These are phyloP conservation scores for Plagodis pulveraria DNA, from an alignment of 2,888 invertebrate species.

Conservation along the genomic window DNA sequence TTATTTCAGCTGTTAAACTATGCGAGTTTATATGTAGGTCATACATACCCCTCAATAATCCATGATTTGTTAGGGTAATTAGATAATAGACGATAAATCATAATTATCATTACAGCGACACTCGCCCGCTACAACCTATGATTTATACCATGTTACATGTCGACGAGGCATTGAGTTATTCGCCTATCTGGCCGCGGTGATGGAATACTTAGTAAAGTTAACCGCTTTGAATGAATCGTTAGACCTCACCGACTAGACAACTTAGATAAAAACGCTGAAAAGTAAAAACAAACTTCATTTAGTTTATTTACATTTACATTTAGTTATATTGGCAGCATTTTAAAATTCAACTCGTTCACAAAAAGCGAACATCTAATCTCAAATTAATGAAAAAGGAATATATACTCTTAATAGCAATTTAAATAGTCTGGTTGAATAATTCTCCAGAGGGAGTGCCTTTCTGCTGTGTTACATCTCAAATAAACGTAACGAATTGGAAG, in stretches of 20 bases:
- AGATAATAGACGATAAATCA: no score
- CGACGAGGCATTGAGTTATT: constrained; percentile 54
- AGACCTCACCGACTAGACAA: constrained; percentile 31
- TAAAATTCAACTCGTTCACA: no score
- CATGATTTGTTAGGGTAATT: no score
- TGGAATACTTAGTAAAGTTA: constrained; percentile 51
- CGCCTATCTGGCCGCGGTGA: constrained; percentile 49
- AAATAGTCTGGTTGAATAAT: constrained; percentile 21
- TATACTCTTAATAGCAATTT: constrained; percentile 26
- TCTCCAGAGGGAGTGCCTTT: no score
- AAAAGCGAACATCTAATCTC: no score
- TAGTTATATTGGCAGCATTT: no score
- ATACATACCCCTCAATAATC: no score
- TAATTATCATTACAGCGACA: background rate
- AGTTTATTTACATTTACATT: no score
- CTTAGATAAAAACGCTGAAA: constrained; percentile 10
- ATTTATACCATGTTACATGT: constrained; percentile 24
- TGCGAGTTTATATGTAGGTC: no score
- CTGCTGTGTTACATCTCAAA: no score
- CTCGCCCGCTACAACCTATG: constrained; percentile 11
- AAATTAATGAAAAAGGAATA: constrained; percentile 9
- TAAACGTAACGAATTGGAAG: no score
- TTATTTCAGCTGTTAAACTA: no score
- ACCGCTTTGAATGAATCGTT: constrained; percentile 42
- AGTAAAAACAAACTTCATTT: background rate